These are phyloP conservation scores for Etheostoma spectabile DNA, from an alignment of 2,113 vertebrate genomes.

Conservation along the genomic window DNA sequence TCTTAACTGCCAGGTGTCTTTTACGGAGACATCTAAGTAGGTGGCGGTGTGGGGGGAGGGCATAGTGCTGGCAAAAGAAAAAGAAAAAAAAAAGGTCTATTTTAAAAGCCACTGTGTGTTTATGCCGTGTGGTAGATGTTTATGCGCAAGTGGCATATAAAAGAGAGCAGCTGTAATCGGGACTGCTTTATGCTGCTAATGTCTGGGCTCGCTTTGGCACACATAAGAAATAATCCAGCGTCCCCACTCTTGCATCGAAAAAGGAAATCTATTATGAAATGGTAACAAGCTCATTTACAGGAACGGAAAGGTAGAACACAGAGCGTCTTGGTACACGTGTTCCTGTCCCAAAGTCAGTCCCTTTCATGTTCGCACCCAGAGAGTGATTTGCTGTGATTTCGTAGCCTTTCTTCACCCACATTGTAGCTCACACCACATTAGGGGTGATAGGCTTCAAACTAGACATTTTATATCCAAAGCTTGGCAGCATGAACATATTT, in stretches of 20 bases:
- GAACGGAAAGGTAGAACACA: conserved; percentile 75
- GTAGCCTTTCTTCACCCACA: conserved; percentile 67
- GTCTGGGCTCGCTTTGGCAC: conserved; percentile 59
- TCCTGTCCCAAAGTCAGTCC: conserved; percentile 58
- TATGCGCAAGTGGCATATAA: conserved; percentile 36
- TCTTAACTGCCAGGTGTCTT: conserved; percentile 67
- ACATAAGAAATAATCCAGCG: conserved; percentile 58
- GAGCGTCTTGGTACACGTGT: conserved; percentile 51
- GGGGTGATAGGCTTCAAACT: conserved; percentile 68
- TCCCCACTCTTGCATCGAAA: conserved; percentile 49
- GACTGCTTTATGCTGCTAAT: conserved; percentile 63
- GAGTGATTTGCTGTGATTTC: conserved; percentile 77
- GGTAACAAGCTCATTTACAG: conserved; percentile 77
- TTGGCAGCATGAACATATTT: conserved; percentile 44
- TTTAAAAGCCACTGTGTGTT: conserved; percentile 60
- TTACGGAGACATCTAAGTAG: conserved; percentile 59
- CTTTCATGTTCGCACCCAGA: conserved; percentile 72
- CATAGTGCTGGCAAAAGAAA: conserved; percentile 36
- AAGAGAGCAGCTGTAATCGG: conserved; percentile 65
- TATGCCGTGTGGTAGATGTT: conserved; percentile 33
- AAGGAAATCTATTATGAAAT: conserved; percentile 75
- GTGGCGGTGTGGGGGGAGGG: conserved; percentile 5
- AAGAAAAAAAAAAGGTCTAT: conserved; percentile 21
- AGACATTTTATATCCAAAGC: conserved; percentile 61
- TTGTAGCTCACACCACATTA: conserved; percentile 73